These are phyloP conservation scores for Rhinolophus sinicus DNA, from an alignment of 2,113 vertebrate species.

Conservation along the genomic window DNA sequence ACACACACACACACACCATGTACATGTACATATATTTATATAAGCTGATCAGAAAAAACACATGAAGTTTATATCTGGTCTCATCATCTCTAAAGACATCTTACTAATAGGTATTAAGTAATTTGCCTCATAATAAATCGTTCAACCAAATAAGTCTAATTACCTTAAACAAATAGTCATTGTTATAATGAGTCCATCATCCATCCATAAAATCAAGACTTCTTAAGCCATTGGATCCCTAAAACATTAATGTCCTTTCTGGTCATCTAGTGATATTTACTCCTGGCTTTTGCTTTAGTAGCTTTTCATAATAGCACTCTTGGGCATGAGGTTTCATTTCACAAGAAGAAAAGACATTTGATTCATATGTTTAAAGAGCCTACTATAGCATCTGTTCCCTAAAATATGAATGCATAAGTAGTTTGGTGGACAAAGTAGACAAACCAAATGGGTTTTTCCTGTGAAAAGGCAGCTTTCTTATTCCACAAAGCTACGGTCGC, in stretches of 20 bases:
- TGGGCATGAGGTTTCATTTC: slow-evolving; percentile 2
- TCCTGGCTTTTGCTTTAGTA: background rate
- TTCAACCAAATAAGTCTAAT: background rate
- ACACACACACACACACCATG: background rate
- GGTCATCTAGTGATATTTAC: background rate
- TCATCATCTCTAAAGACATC: background rate
- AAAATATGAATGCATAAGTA: background rate
- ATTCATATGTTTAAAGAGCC: background rate
- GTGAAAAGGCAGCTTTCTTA: background rate
- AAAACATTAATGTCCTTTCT: background rate
- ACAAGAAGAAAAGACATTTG: background rate
- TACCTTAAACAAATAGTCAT: background rate
- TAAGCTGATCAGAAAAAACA: background rate
- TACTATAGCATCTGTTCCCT: background rate
- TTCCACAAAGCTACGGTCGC: background rate
- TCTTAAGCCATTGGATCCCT: background rate
- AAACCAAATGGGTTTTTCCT: background rate
- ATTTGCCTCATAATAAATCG: background rate
- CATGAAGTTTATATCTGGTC: background rate
- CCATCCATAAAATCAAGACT: background rate
- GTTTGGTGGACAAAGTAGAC: background rate
- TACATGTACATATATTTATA: background rate
- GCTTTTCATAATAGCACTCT: background rate
- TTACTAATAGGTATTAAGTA: background rate
- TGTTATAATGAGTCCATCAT: background rate